phyloP scores from a whole-genome alignment of 2,113 vertebrate species.

The Lepus timidus region DNA sequence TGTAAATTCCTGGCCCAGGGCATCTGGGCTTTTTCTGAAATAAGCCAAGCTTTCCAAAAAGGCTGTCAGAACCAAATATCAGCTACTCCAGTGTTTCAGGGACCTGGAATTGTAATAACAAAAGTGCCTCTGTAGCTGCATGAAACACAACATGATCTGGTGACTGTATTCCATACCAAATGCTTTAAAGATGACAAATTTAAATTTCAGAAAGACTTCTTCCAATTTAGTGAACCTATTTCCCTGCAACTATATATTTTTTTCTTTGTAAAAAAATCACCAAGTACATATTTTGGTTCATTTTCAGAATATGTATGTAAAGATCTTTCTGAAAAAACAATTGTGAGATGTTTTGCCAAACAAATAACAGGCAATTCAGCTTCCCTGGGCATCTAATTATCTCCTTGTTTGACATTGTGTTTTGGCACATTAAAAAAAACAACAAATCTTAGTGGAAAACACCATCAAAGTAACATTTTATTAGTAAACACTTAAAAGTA shows the following conservation, averaged over 20 bases:
- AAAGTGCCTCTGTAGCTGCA: constrained; percentile 46
- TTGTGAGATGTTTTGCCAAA: constrained; percentile 17
- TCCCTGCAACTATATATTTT: not conserved
- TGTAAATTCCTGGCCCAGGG: constrained; percentile 51
- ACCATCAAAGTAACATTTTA: not conserved
- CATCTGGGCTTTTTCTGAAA: constrained; percentile 55
- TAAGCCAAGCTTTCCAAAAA: constrained; percentile 41
- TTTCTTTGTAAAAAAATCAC: not conserved
- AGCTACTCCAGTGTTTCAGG: not conserved
- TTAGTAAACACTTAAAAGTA: constrained; percentile 24
- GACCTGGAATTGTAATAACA: constrained; percentile 38
- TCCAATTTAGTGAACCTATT: constrained; percentile 18
- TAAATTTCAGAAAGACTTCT: constrained; percentile 69
- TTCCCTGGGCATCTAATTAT: not conserved
- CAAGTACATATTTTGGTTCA: not conserved
- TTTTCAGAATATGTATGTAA: not conserved
- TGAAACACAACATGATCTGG: constrained; percentile 58
- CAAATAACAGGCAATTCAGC: not conserved
- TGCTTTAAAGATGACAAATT: constrained; percentile 65
- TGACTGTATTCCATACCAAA: constrained; percentile 50
- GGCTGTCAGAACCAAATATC: constrained; percentile 12
- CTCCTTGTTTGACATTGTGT: not conserved
- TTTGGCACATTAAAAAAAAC: not conserved
- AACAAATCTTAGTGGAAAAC: constrained; percentile 45
- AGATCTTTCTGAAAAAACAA: not conserved